phyloP scores from a whole-genome alignment of 2,888 invertebrate species.

The Arge pagana region DNA sequence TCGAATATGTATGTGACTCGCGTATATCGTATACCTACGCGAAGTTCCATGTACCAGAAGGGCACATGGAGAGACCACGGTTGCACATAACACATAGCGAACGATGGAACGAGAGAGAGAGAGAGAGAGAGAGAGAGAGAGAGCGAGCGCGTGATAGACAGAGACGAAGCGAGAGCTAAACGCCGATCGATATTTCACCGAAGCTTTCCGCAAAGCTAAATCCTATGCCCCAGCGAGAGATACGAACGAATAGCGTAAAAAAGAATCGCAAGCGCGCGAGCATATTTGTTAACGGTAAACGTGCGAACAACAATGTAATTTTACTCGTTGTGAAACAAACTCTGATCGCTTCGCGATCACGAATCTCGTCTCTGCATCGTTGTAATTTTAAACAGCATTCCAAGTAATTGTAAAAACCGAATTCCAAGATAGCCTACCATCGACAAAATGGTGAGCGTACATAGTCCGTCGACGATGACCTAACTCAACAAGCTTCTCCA shows the following conservation, averaged over 20 bases:
- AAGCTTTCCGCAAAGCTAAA: conserved; percentile 35
- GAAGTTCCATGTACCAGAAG: conserved; percentile 11
- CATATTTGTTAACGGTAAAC: neutral
- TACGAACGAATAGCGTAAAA: conserved; percentile 33
- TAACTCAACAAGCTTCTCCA: too few relatives aligned
- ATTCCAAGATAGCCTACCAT: too few relatives aligned
- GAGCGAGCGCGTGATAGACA: conserved; percentile 21
- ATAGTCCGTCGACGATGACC: too few relatives aligned
- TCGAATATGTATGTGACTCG: neutral
- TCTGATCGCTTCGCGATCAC: neutral
- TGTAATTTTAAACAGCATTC: too few relatives aligned
- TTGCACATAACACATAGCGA: conserved; percentile 27
- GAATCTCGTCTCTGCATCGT: too few relatives aligned
- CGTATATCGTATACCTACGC: neutral
- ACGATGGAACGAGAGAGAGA: conserved; percentile 27
- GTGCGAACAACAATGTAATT: neutral
- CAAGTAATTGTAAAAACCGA: too few relatives aligned
- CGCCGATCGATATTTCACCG: conserved; percentile 50
- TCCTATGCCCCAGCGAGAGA: conserved; percentile 38
- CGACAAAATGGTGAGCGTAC: too few relatives aligned
- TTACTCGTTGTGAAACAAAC: too few relatives aligned
- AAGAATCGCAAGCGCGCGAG: too few relatives aligned
- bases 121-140: conserved; percentile 22
- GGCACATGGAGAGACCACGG: conserved; percentile 28
- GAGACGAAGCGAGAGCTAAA: conserved; percentile 35